phyloP scores from a whole-genome alignment of 1,140 invertebrate genomes.

The Teleogryllus occipitalis region DNA sequence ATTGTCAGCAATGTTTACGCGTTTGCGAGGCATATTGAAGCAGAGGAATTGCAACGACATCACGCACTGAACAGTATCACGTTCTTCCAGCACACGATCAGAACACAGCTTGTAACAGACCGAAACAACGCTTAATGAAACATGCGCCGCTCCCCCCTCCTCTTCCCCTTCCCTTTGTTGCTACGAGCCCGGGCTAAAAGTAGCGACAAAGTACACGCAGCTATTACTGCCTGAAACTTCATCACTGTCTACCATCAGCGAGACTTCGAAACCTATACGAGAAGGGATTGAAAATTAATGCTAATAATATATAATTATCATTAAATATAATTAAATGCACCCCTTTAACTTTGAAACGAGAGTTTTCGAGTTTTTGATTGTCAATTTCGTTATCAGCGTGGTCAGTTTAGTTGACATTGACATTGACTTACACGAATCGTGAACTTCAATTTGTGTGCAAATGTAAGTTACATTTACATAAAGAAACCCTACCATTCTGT shows the following conservation, averaged over 20 bases:
- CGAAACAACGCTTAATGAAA: too few species aligned
- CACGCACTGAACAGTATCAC: constrained; percentile 12
- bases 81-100: constrained; percentile 12
- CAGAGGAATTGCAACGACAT: constrained; percentile 11
- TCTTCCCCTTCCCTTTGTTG: too few species aligned
- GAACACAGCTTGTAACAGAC: constrained; percentile 16
- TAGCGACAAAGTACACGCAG: too few species aligned
- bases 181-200: too few species aligned
- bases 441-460: too few species aligned
- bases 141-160: too few species aligned
- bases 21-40: constrained; percentile 13
- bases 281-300: not conserved
- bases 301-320: not conserved
- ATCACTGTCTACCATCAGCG: not conserved
- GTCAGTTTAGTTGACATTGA: not conserved
- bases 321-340: constrained; percentile 13
- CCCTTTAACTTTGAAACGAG: not conserved
- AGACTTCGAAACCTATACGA: not conserved
- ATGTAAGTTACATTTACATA: too few species aligned
- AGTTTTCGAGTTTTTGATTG: constrained; percentile 11
- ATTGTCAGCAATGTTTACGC: too few species aligned
- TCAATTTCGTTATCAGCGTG: not conserved
- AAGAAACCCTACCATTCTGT: too few species aligned
- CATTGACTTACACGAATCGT: too few species aligned
- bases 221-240: not conserved